These are phyloP conservation scores for Eunapius fragilis DNA, from an alignment of 37 sponge, comb jelly and placozoan species.

Conservation along the genomic window DNA sequence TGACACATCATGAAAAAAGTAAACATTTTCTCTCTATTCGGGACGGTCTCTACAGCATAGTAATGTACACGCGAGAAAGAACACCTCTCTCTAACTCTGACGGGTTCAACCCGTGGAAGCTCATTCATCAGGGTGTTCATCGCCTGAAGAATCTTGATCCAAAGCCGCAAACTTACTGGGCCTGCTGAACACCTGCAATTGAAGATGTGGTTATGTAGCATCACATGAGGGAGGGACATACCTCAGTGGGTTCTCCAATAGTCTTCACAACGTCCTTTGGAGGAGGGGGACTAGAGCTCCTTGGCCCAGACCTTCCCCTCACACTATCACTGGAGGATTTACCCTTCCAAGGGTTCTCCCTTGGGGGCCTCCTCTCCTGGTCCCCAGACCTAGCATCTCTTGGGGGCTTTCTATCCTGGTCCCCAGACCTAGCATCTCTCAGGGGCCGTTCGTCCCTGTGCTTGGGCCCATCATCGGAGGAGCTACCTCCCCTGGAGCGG, in stretches of 20 bases:
- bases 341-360: neutral
- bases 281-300: neutral
- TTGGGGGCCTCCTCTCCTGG: neutral
- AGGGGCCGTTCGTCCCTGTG: too few species aligned
- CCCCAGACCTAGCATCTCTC: neutral
- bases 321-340: neutral
- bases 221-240: neutral
- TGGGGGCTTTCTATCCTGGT: neutral
- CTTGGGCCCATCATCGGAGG: neutral
- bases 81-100: neutral
- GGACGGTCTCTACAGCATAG: neutral
- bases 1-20: neutral
- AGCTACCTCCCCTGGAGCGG: neutral
- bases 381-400: neutral
- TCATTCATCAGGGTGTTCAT: constrained; percentile 3
- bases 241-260: neutral
- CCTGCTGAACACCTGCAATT: constrained; percentile 60
- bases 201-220: neutral
- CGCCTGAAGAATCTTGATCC: constrained; percentile 13
- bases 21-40: neutral
- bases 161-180: constrained; percentile 65
- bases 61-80: neutral
- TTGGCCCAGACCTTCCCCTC: constrained; percentile 1
- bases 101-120: neutral
- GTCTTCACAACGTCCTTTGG: constrained; percentile 9